A percentile compares a stretch with the other conserved stretches of the same genome.
phyloP scores from a whole-genome alignment of 2,888 invertebrate species.

The Pterostichus niger region DNA sequence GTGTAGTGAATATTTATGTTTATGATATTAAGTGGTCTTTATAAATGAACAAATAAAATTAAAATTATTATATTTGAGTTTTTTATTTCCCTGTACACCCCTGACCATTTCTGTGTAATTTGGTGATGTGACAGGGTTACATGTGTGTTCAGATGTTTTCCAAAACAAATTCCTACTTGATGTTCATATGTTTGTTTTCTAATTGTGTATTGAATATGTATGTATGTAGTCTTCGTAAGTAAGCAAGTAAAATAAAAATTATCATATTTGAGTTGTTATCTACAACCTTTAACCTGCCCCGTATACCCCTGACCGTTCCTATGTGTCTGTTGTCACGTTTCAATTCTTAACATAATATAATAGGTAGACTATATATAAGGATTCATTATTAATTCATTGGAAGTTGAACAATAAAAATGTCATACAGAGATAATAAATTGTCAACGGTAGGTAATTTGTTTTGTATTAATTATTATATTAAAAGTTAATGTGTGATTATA shows the following conservation, averaged over 20 bases:
- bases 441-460: slow-evolving; percentile 32
- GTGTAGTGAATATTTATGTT: slow-evolving; percentile 27
- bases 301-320: neutral
- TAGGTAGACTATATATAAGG: no score
- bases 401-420: slow-evolving; percentile 26
- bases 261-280: slow-evolving; percentile 21
- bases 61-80: slow-evolving; percentile 18
- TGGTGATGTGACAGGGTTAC: no score
- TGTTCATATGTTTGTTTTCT: no score
- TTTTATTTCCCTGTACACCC: neutral
- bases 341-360: neutral
- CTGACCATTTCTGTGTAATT: neutral
- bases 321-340: neutral
- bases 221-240: no score
- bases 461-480: slow-evolving; percentile 31
- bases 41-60: neutral
- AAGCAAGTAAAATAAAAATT: slow-evolving; percentile 13
- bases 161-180: no score
- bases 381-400: slow-evolving; percentile 9
- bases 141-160: no score
- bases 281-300: slow-evolving; percentile 14
- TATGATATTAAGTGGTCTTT: slow-evolving; percentile 8
- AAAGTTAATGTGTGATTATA: slow-evolving; percentile 71
- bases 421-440: slow-evolving; percentile 49
- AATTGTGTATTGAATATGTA: no score